Percentiles rank a stretch among this genome's conserved stretches.
Conservation (phyloP, 1,140 invertebrate genomes). For the Cydia pomonella region DNA sequence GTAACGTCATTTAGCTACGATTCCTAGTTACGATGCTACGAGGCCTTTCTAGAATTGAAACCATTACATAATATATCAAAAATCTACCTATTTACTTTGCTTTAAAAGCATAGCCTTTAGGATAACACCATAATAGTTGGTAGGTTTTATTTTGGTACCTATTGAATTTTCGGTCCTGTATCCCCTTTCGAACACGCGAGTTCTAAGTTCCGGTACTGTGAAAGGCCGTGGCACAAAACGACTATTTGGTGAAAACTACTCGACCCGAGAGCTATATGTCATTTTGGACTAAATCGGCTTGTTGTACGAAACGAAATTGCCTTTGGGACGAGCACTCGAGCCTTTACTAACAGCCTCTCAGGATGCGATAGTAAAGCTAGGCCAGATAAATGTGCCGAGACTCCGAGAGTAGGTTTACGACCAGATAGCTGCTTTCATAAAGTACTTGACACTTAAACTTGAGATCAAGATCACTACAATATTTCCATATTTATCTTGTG, state of each 20-base stretch:
- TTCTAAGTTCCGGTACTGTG: neutral
- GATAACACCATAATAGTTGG: no score
- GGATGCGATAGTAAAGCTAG: neutral
- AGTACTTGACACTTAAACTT: neutral
- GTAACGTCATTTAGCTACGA: neutral
- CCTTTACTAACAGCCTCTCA: neutral
- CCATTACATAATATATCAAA: no score
- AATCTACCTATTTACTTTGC: no score
- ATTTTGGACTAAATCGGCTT: slow-evolving; percentile 17
- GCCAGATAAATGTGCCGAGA: neutral
- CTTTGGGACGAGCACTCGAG: slow-evolving; percentile 10
- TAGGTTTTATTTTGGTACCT: neutral
- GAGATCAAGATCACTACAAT: neutral
- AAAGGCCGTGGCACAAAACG: slow-evolving; percentile 13
- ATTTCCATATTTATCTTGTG: no score
- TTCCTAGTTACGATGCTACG: neutral
- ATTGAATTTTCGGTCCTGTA: neutral
- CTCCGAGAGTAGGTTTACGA: neutral
- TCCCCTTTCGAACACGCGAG: neutral
- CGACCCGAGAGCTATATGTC: slow-evolving; percentile 2
- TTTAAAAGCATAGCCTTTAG: no score
- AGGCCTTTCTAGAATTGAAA: no score
- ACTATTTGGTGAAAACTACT: slow-evolving; percentile 14
- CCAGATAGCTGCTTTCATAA: neutral
- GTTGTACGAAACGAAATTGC: slow-evolving; percentile 17